Evolutionary conservation across 2,113 vertebrate genomes (phyloP).

Genomic region (Chaetodon trifascialis): DNA sequence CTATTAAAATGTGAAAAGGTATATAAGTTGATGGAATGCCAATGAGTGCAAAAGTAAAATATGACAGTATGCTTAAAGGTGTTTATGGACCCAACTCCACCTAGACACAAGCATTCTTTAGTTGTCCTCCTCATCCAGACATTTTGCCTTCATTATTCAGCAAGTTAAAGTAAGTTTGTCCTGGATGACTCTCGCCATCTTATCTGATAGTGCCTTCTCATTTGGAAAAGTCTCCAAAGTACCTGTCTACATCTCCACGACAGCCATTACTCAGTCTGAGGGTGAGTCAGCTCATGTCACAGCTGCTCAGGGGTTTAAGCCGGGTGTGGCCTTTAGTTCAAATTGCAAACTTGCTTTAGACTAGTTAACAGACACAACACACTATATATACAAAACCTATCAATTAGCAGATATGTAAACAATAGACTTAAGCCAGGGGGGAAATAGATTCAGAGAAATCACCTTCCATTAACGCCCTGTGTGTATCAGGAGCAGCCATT

Average conservation of each 20-base stretch:
- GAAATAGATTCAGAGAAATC: conserved; percentile 47
- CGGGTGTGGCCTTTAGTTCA: conserved; percentile 56
- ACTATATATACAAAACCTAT: not conserved
- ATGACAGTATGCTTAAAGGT: not conserved
- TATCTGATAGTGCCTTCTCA: conserved; percentile 62
- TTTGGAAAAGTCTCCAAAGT: conserved; percentile 71
- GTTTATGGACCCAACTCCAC: conserved; percentile 1
- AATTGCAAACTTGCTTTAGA: conserved; percentile 52
- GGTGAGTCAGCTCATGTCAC: conserved; percentile 53
- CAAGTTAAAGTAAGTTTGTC: conserved; percentile 20
- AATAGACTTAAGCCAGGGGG: not conserved
- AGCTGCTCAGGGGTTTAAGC: conserved; percentile 56
- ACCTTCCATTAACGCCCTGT: conserved; percentile 14
- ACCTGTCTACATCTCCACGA: conserved; percentile 52
- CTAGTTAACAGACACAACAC: conserved; percentile 30
- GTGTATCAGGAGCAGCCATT: conserved; percentile 27
- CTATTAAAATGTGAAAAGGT: not conserved
- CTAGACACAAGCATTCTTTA: conserved; percentile 4
- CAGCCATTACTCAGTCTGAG: conserved; percentile 58
- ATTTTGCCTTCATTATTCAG: conserved; percentile 21
- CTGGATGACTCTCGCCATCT: conserved; percentile 23
- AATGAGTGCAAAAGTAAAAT: not conserved
- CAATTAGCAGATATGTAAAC: conserved; percentile 16
- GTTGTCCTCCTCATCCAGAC: conserved; percentile 6
- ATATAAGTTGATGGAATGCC: not conserved